These are phyloP conservation scores for Limnephilus rhombicus DNA, from an alignment of 2,888 invertebrate genomes.

Conservation along the genomic window DNA sequence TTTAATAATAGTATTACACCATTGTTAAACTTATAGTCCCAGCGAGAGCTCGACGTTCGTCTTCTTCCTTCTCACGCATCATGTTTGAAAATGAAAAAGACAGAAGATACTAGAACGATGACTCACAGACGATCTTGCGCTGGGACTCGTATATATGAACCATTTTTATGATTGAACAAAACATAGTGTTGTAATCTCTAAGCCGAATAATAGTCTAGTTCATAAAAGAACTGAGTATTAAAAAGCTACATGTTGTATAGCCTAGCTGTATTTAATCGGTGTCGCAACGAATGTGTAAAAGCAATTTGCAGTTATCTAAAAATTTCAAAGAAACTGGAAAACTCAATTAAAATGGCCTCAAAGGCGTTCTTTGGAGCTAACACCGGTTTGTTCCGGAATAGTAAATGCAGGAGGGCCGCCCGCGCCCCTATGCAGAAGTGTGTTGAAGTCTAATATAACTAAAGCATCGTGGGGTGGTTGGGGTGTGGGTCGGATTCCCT, in stretches of 20 bases:
- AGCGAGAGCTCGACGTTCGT: no score
- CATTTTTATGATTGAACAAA: background rate
- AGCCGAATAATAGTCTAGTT: no score
- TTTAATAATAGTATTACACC: no score
- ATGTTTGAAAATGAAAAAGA: no score
- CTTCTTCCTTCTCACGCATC: no score
- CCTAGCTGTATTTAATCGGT: background rate
- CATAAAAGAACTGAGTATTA: background rate
- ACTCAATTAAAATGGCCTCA: background rate
- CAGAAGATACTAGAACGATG: no score
- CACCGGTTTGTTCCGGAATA: background rate
- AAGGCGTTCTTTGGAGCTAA: conserved; percentile 5
- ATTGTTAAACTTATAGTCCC: no score
- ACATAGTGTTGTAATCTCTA: no score
- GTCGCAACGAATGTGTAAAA: background rate
- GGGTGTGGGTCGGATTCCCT: conserved; percentile 34
- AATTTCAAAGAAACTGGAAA: conserved; percentile 9
- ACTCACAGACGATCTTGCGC: no score
- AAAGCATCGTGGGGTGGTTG: conserved; percentile 1
- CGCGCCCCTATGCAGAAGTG: conserved; percentile 14
- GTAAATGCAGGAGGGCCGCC: background rate
- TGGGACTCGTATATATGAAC: no score
- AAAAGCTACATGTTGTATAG: background rate
- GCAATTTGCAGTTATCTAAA: background rate
- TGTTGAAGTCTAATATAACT: conserved; percentile 20